Base-by-base conservation (phyloP, 2,888 invertebrate genomes). In the Tetranychus piercei region DNA sequence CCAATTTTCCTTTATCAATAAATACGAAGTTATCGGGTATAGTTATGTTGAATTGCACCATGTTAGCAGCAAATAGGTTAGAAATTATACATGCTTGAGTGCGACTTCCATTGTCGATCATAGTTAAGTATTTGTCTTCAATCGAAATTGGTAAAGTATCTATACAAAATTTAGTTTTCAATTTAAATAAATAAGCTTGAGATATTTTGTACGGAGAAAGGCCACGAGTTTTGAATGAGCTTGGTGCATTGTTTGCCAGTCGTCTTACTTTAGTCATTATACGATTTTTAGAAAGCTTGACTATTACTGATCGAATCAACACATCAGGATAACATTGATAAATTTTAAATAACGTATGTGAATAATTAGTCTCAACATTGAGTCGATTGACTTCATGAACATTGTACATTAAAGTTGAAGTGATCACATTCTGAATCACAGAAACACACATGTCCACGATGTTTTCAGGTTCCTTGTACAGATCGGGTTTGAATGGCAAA, bases 291-390 rank as follows among this genome's bases (percentile, higher is more conserved):
- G 87, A 84, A 66, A 89, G 85, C 79, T 87, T 85, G 5, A 82
- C 81, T 79, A 89, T 86, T 0, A 88, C 87, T 0, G 83, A 82
- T 73, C 86, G 83, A 6, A 91, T 82, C 6, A 88, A 80, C 44
- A 84, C 83, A 78, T 90, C 89, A 0, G 88, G 86, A 81, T 88
- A 91, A 77, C 87, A 87, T 78, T 88, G 88, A 80, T 89, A 89
- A 20, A 90, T 86, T 79, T 87, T 86, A 64, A 75, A 75, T 20
- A 75, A 22, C 9, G 75, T 72, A n/a, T 74, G 66, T 44, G 75
- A 8, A 20, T 66, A 73, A 66, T 66, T 70, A 8, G 45, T n/a
- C 4, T 67, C 67, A 22, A 34, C 66, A 18, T 64, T 67, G 22
- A 20, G 11, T 70, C 74, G 11, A 34, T 44, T 43, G 20, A 72